Evolutionary conservation across 2,113 vertebrate species (phyloP), one percentile per base, ranked within the genome.

Genomic region (Cynopterus brachyotis): DNA sequence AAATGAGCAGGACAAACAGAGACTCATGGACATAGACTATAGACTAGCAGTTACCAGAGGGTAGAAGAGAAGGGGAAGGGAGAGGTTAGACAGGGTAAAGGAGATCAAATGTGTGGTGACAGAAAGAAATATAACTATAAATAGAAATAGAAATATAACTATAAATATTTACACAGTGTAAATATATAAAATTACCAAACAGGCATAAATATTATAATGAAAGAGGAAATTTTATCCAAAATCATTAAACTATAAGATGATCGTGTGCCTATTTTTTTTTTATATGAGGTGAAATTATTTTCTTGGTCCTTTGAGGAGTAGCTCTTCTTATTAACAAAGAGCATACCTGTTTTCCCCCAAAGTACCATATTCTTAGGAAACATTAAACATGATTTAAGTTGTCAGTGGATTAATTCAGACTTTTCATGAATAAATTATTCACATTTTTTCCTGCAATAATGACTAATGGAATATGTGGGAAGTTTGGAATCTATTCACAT

Each of bases 351-450:
- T 66, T 70, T 22, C 6, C 15, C 20, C 50, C 57, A 92, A 87
- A 67, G 53, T 28, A 22, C 32, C n/a, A 28, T 3, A 73, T 28
- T 50, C 60, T 93, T 86, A 85, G 53, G 62, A 80, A 53, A 12
- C 9, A 22, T 88, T 94, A 91, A 81, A 50, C n/a, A n/a, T 88
- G 40, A 96, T 95, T 95, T 95, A 86, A 83, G 6, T 87, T 94
- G 73, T 90, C 83, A 95, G 86, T 6, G 26, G 50, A 70, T 95
- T 97, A 92, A 96, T 92, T 94, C 47, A 69, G 72, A 95, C 72
- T 92, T 96, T 92, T 93, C 70, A 88, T 55, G 59, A 95, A 90
- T 96, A 90, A 96, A 97, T 97, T 97, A 97, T 96, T 95, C 94
- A 96, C 60, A 89, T 69, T 95, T 97, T 73, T 95, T 96, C 87